A percentile compares a stretch with the other conserved stretches of the same genome.
Evolutionary conservation across 2,113 vertebrate genomes (phyloP).

Genomic region (Genyomyrus donnyi): DNA sequence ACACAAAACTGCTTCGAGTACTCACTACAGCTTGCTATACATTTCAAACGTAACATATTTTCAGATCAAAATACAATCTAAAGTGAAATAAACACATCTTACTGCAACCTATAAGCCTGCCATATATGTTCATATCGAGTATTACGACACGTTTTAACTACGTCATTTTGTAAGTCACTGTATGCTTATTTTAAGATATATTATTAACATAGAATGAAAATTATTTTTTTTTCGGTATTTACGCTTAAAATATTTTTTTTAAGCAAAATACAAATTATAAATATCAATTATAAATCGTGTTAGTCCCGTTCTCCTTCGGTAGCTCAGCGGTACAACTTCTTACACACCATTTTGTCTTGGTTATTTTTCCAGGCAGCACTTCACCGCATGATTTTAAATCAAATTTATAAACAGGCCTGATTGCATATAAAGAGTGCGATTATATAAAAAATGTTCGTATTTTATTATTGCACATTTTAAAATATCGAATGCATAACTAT

Average conservation of each 20-base stretch:
- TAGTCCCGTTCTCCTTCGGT: neutral
- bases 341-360: neutral
- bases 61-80: neutral
- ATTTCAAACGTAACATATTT: neutral
- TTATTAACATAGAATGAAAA: neutral
- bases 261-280: neutral
- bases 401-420: neutral
- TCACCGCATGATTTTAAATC: neutral
- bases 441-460: neutral
- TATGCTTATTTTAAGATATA: neutral
- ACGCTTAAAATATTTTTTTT: neutral
- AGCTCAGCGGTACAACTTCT: neutral
- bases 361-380: neutral
- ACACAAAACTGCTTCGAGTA: neutral
- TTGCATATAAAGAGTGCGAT: neutral
- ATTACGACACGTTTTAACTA: neutral
- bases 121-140: neutral
- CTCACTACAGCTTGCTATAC: neutral
- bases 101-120: neutral
- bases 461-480: neutral
- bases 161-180: neutral
- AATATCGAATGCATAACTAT: neutral
- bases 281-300: neutral
- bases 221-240: neutral
- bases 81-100: neutral